Conservation (phyloP, 2,113 vertebrate species). For the Albula goreensis region DNA sequence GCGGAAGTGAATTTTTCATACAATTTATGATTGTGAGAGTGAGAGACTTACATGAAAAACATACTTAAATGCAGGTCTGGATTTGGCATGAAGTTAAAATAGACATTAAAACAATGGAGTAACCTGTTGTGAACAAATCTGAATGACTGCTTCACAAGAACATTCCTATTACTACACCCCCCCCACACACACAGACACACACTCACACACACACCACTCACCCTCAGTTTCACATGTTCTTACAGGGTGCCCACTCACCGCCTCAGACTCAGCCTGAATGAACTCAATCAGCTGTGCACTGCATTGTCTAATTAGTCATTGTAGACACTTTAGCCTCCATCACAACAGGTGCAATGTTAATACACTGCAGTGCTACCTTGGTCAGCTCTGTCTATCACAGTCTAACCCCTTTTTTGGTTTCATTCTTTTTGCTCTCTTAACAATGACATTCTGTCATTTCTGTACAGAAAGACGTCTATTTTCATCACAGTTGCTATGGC, state of each 20-base stretch:
- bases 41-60: neutral
- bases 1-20: no score
- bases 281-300: neutral
- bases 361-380: neutral
- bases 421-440: conserved; percentile 49
- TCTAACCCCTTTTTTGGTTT: conserved; percentile 27
- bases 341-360: neutral
- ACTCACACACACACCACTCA: conserved; percentile 22
- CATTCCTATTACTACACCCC: neutral
- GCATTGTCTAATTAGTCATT: neutral
- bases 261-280: neutral
- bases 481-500: conserved; percentile 76
- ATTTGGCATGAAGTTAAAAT: neutral
- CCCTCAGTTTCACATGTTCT: neutral
- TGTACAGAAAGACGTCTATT: conserved; percentile 74
- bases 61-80: neutral
- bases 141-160: neutral
- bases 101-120: neutral
- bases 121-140: neutral
- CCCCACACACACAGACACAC: conserved; percentile 18
- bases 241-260: neutral
- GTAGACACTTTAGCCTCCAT: neutral
- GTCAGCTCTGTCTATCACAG: neutral
- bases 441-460: conserved; percentile 66
- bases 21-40: no score